Evolutionary conservation across 2,888 invertebrate genomes (phyloP).

Genomic region (Hedya salicella): DNA sequence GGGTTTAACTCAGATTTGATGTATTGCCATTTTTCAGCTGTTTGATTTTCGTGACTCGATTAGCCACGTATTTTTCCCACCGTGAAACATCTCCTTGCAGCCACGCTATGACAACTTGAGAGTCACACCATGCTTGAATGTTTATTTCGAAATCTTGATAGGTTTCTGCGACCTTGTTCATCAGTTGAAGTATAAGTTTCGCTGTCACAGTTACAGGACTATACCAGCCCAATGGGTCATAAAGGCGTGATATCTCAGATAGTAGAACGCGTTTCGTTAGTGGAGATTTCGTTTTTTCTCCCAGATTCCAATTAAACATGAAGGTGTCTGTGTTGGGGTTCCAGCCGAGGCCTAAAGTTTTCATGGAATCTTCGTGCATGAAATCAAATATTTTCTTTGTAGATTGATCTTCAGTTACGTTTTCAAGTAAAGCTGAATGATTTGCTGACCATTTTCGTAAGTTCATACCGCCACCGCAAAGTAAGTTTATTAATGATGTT

Average conservation of each 20-base stretch:
- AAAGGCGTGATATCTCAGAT: background rate
- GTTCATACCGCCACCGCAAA: too few species aligned
- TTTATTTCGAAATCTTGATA: background rate
- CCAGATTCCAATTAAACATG: slow-evolving; percentile 41
- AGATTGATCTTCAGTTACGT: slow-evolving; percentile 5
- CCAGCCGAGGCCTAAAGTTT: slow-evolving; percentile 16
- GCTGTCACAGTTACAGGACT: slow-evolving; percentile 33
- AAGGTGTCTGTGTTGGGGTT: slow-evolving; percentile 27
- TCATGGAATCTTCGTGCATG: slow-evolving; percentile 7
- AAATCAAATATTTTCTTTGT: background rate
- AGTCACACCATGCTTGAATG: slow-evolving; percentile 45
- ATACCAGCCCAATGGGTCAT: slow-evolving; percentile 13
- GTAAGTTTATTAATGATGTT: too few species aligned
- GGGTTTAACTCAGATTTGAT: slow-evolving; percentile 47
- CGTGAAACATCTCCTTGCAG: slow-evolving; percentile 34
- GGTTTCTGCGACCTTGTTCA: slow-evolving; percentile 32
- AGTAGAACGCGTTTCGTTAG: too few species aligned
- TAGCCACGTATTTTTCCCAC: slow-evolving; percentile 43
- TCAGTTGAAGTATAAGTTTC: slow-evolving; percentile 42
- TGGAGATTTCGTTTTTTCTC: background rate
- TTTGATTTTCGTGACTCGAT: slow-evolving; percentile 44
- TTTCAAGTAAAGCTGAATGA: background rate
- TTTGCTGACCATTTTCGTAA: too few species aligned
- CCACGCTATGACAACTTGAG: slow-evolving; percentile 44
- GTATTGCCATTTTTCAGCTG: slow-evolving; percentile 39